Base-by-base conservation (phyloP, 2,888 invertebrate genomes). In the Salpingus planirostris region DNA sequence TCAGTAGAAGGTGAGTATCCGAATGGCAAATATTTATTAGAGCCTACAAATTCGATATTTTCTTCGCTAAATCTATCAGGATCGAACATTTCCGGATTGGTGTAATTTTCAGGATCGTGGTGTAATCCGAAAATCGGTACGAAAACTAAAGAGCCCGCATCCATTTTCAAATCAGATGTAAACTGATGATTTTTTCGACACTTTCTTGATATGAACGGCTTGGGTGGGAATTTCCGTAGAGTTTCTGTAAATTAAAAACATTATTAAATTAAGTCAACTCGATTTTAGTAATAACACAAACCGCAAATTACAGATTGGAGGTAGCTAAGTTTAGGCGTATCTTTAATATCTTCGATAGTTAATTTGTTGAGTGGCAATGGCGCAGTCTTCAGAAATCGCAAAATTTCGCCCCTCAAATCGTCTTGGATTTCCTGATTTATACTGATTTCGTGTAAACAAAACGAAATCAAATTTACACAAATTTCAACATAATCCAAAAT, bases 61-160 rank as follows among this genome's bases (percentile, higher is more conserved):
- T 46, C 44, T 25, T 49, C 46, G 2, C 34, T 33, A 35, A 53
- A 53, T 27, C 52, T 36, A 25, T 49, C 47, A 2, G 52, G 50
- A 31, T 51, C 46, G 26, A 51, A 53, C 4, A 35, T 21, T 27
- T 49, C 47, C 8, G 52, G 50, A 35, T 50, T 44, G 1, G 40
- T 35, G 29, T 44, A 53, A 33, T 44, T 41, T 10, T 36, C 18
- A 4, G 43, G 33, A 32, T 50, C 44, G 29, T 49, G 42, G 28
- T 53, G 52, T 24, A 51, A 33, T 6, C 46, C 51, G 29, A 44
- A 46, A 15, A 43, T 33, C n/a, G 51, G 45, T 4, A 44, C 15
- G 25, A 50, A 43, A 10, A 44, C 25, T 7, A 47, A 27, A 4
- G n/a, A n/a, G n/a, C n/a, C n/a, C n/a, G n/a, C n/a, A n/a, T n/a